Conservation (phyloP, 30 jellyfish, hydroid and myxozoan species). For the Pseudorhiza aurosa region DNA sequence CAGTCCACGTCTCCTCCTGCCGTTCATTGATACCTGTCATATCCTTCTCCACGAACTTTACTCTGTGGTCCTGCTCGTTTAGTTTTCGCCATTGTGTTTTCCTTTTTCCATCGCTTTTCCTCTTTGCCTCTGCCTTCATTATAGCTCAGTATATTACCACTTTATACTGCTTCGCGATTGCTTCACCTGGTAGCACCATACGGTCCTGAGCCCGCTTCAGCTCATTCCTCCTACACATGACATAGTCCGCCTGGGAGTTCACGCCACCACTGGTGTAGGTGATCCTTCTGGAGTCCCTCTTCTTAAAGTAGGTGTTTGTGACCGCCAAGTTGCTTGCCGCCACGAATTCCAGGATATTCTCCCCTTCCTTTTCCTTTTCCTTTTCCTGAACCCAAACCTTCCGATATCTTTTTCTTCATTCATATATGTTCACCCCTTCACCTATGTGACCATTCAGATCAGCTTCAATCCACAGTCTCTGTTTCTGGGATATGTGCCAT, state of each 20-base stretch:
- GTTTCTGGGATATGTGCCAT: not conserved
- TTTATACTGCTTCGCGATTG: too few species aligned
- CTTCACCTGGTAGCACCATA: too few species aligned
- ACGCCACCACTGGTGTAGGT: constrained; percentile 16
- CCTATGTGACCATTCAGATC: not conserved
- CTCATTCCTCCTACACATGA: not conserved
- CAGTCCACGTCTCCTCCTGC: too few species aligned
- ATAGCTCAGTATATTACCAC: too few species aligned
- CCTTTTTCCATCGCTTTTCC: too few species aligned
- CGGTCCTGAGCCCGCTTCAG: not conserved
- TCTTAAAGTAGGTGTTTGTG: constrained; percentile 25
- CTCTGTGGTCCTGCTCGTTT: too few species aligned
- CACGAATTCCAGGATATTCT: not conserved
- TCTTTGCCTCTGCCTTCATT: too few species aligned
- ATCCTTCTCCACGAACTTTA: too few species aligned
- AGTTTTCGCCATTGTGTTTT: too few species aligned
- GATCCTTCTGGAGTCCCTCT: constrained; percentile 9
- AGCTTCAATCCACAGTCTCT: not conserved
- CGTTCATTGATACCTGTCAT: too few species aligned
- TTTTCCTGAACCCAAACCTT: not conserved
- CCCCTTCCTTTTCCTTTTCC: not conserved
- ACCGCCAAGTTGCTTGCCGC: not conserved
- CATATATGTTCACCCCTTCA: not conserved
- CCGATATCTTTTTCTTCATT: not conserved
- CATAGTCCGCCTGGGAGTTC: constrained; percentile 22